Conservation (phyloP, 2,888 invertebrate genomes). For the Drosophila recens region DNA sequence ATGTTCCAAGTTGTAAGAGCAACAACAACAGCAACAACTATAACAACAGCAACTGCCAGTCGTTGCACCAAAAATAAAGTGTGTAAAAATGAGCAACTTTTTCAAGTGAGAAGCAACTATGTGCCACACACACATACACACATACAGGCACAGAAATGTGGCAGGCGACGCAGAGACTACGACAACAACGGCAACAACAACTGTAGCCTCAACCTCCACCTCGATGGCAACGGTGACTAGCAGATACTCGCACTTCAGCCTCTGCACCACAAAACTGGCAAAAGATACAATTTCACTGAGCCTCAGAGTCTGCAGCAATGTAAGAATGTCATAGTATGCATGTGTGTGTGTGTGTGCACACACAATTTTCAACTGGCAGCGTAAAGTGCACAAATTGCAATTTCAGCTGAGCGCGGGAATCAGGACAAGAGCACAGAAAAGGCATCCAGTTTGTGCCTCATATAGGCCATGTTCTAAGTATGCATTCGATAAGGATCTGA, state of each 20-base stretch:
- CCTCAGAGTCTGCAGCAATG: conserved; percentile 29
- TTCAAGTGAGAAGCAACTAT: conserved; percentile 76
- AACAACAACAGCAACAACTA: conserved; percentile 54
- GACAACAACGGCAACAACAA: conserved; percentile 26
- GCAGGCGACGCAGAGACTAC: conserved; percentile 38
- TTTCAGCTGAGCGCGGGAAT: conserved; percentile 67
- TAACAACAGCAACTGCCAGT: conserved; percentile 45
- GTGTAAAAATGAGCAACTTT: conserved; percentile 79
- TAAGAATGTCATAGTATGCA: conserved; percentile 7
- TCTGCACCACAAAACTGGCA: conserved; percentile 54
- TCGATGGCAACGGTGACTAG: conserved; percentile 46
- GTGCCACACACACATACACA: conserved; percentile 36
- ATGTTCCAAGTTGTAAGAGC: conserved; percentile 80
- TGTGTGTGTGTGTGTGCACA: conserved; percentile 30
- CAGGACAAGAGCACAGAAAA: conserved; percentile 55
- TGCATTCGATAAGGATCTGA: conserved; percentile 7
- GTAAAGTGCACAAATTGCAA: conserved; percentile 77
- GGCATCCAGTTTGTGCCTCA: conserved; percentile 22
- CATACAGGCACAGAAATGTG: conserved; percentile 8
- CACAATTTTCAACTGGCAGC: conserved; percentile 61
- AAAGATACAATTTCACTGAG: conserved; percentile 66
- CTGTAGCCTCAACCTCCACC: conserved; percentile 42
- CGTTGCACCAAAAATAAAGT: conserved; percentile 76
- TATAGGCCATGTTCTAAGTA: neutral
- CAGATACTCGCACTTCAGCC: conserved; percentile 37